These are phyloP conservation scores for Vulpes ferrilata DNA, from an alignment of 2,113 vertebrate species.

Conservation along the genomic window DNA sequence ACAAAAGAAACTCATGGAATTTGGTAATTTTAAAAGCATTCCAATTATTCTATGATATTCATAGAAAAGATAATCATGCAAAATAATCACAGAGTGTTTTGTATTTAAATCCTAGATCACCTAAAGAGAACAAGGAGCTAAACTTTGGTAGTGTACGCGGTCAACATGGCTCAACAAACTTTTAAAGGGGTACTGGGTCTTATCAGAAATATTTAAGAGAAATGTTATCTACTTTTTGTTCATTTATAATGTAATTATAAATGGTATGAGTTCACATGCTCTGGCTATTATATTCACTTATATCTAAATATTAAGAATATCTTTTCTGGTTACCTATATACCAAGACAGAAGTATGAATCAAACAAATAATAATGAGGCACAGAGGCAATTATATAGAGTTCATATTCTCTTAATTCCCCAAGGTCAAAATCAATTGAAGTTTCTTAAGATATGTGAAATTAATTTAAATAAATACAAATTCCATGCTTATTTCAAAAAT, in stretches of 20 bases:
- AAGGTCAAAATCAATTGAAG: background rate
- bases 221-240: background rate
- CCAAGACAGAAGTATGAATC: background rate
- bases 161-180: background rate
- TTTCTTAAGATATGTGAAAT: conserved; percentile 17
- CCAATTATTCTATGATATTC: background rate
- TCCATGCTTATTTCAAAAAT: background rate
- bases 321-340: background rate
- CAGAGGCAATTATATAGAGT: background rate
- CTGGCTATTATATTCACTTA: background rate
- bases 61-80: background rate
- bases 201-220: conserved; percentile 32
- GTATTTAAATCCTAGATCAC: background rate
- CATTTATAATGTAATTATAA: conserved; percentile 23
- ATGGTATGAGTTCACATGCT: background rate
- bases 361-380: conserved; percentile 46
- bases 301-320: background rate
- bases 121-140: background rate
- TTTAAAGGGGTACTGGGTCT: background rate
- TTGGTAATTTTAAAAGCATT: background rate
- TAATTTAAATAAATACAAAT: conserved; percentile 60
- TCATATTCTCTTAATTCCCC: background rate
- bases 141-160: background rate
- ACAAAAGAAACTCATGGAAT: background rate
- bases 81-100: background rate